A percentile compares a stretch with the other conserved stretches of the same genome.
Conservation (phyloP, 2,113 vertebrate species). For the Phaetusa simplex region DNA sequence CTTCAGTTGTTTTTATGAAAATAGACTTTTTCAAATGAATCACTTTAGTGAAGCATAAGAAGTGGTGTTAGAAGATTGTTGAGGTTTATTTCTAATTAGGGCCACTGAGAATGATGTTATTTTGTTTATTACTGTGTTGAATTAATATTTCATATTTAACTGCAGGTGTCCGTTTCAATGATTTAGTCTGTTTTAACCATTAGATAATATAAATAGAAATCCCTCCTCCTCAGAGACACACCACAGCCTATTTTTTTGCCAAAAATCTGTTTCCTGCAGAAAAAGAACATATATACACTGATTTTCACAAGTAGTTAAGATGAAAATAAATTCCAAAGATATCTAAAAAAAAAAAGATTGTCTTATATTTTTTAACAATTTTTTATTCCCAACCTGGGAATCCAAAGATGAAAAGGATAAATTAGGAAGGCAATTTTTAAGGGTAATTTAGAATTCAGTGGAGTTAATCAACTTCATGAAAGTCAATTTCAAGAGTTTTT, state of each 20-base stretch:
- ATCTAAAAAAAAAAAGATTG: background rate
- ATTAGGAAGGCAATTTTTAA: background rate
- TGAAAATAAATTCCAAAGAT: background rate
- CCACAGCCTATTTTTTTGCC: background rate
- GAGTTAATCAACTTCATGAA: background rate
- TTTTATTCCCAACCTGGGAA: background rate
- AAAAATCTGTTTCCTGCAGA: background rate
- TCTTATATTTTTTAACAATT: background rate
- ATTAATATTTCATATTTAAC: constrained; percentile 50
- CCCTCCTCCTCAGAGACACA: background rate
- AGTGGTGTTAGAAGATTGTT: background rate
- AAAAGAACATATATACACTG: background rate
- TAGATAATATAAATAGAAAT: background rate
- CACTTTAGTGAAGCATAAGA: background rate
- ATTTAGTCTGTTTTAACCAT: background rate
- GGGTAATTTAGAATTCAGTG: background rate
- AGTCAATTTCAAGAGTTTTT: background rate
- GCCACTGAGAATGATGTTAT: background rate
- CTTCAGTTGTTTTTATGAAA: constrained; percentile 36
- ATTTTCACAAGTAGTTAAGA: background rate
- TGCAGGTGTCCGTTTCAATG: constrained; percentile 11
- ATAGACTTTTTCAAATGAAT: constrained; percentile 6
- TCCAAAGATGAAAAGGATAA: background rate
- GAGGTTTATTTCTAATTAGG: constrained; percentile 41
- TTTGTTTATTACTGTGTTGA: constrained; percentile 25